Evolutionary conservation across 2,888 invertebrate species (phyloP).

Genomic region (Diachrysia chrysitis): DNA sequence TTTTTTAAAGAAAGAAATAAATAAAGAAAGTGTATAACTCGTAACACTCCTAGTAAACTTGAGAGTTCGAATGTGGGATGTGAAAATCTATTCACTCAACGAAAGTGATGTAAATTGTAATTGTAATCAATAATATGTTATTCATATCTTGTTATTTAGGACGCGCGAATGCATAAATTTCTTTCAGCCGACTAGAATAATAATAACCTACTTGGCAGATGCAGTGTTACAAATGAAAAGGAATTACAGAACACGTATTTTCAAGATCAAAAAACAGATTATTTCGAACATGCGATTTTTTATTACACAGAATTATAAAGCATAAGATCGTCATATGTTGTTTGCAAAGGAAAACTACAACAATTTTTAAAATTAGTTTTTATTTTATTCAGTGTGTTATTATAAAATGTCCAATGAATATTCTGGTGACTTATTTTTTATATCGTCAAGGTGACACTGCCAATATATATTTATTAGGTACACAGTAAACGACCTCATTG

Average conservation of each 20-base stretch:
- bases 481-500: neutral
- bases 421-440: constrained; percentile 24
- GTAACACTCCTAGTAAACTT: no score
- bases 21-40: no score
- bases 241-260: constrained; percentile 47
- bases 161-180: constrained; percentile 65
- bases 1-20: no score
- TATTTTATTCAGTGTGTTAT: constrained; percentile 33
- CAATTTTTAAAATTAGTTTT: constrained; percentile 41
- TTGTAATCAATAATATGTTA: neutral
- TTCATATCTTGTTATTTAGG: constrained; percentile 51
- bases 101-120: no score
- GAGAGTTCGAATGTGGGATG: no score
- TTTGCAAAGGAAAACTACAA: constrained; percentile 43
- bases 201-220: constrained; percentile 76
- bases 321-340: constrained; percentile 23
- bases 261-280: constrained; percentile 64
- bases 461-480: constrained; percentile 26
- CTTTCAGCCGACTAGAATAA: constrained; percentile 64
- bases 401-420: constrained; percentile 28
- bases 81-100: no score
- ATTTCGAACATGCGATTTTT: constrained; percentile 38
- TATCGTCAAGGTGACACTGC: constrained; percentile 38
- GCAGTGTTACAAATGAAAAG: constrained; percentile 47
- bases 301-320: constrained; percentile 19